Percentiles rank a stretch among this genome's conserved stretches.
These are phyloP conservation scores for Philopedon plagiatum DNA, from an alignment of 2,888 invertebrate species.

Conservation along the genomic window DNA sequence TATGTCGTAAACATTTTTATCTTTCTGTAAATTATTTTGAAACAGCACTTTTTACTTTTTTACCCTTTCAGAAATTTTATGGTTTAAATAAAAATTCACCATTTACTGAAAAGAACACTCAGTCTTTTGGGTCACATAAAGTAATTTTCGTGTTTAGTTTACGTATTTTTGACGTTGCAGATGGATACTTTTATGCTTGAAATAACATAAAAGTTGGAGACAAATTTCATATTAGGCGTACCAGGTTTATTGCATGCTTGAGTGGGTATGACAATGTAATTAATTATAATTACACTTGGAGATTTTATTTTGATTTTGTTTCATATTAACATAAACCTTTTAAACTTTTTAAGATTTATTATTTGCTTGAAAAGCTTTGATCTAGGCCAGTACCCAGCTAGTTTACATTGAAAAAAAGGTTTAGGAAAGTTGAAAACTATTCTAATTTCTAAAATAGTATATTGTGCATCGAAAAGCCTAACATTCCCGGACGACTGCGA, in stretches of 20 bases:
- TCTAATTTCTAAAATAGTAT: too few relatives aligned
- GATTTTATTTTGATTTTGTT: too few relatives aligned
- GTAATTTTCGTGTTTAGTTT: slow-evolving; percentile 11
- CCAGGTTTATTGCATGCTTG: background rate
- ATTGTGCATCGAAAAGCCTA: too few relatives aligned
- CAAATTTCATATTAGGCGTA: background rate
- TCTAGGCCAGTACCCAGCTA: too few relatives aligned
- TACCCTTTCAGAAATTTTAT: slow-evolving; percentile 10
- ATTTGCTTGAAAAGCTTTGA: too few relatives aligned
- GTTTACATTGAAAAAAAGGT: too few relatives aligned
- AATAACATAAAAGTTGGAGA: background rate
- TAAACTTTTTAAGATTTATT: too few relatives aligned
- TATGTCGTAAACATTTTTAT: slow-evolving; percentile 20
- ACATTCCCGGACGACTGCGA: too few relatives aligned
- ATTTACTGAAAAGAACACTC: background rate
- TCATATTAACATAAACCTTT: too few relatives aligned
- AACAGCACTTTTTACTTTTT: slow-evolving; percentile 21
- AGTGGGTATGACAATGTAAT: background rate
- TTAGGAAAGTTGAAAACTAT: too few relatives aligned
- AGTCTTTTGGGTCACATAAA: slow-evolving; percentile 6
- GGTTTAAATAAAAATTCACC: slow-evolving; percentile 17
- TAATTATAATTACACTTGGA: too few relatives aligned
- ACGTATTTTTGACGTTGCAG: slow-evolving; percentile 6
- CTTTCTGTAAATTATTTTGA: slow-evolving; percentile 21
- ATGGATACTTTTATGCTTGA: background rate